Evolutionary conservation across 1,140 invertebrate genomes (phyloP), one percentile per base, ranked within the genome.

Genomic region (Elysia chlorotica): DNA sequence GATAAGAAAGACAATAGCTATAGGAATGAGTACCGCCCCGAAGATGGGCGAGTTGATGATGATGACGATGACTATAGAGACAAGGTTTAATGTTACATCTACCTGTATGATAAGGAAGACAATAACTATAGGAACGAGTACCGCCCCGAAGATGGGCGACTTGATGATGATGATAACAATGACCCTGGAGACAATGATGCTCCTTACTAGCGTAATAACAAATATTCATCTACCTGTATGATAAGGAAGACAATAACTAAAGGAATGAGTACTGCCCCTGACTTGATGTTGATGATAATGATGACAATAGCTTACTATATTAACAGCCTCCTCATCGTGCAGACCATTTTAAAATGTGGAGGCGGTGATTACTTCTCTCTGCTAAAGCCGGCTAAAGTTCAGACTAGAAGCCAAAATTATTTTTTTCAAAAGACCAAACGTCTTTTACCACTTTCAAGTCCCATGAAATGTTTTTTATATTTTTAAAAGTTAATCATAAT

Each of bases 91-190:
- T n/a, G 10, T 48, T 48, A 48, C n/a, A 25, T 33, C 4, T 67
- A 79, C 78, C 78, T 79, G 76, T 14, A 78, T 68, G 17, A 74
- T 6, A 28, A 56, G 41, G 38, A 71, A 79, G 33, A 77, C 10
- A 23, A 79, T 25, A 1, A 65, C n/a, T 4, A 79, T 37, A 0
- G 78, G 78, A 2, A 79, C 28, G 0, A 77, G 67, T 37, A 78
- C 76, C 17, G 66, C 72, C 1, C 86, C 76, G 77, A 92, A 91
- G 2, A 88, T 78, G 10, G 90, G 90, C 3, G 89, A n/a, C n/a
- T n/a, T n/a, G n/a, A n/a, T 14, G 41, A 14, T 14, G 41, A n/a
- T 14, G n/a, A 14, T 48, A n/a, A 48, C 10, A 48, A 14, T 10
- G n/a, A 48, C 41, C 10, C n/a, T n/a, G 10, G n/a, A 48, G n/a